Evolutionary conservation across 1,140 invertebrate species (phyloP).

Genomic region (Aphelinus certus): DNA sequence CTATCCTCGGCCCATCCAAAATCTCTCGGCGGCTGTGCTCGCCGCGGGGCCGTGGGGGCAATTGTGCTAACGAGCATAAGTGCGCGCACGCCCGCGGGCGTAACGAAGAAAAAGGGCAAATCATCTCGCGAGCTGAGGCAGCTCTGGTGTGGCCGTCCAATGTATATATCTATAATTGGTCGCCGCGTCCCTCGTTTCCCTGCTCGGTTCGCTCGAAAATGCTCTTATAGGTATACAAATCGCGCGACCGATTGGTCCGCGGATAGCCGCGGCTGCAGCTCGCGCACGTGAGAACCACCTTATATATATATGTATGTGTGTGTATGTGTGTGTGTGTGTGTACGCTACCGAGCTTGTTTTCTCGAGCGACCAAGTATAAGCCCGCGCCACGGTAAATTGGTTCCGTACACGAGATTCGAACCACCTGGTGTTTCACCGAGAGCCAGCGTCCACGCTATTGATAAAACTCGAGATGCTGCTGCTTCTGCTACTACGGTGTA

Average conservation of each 20-base stretch:
- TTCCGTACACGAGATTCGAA: constrained; percentile 49
- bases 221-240: neutral
- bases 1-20: too few species aligned
- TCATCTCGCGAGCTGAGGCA: too few species aligned
- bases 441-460: constrained; percentile 30
- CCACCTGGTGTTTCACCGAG: constrained; percentile 41
- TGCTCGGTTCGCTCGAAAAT: constrained; percentile 37
- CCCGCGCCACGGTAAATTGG: constrained; percentile 44
- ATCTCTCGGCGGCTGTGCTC: too few species aligned
- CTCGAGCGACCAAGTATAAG: neutral
- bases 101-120: too few species aligned
- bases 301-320: neutral
- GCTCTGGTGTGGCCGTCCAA: too few species aligned
- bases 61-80: too few species aligned
- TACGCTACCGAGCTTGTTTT: constrained; percentile 2
- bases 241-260: constrained; percentile 11
- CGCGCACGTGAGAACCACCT: constrained; percentile 42
- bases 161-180: constrained; percentile 47
- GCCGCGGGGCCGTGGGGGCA: too few species aligned
- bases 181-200: constrained; percentile 29
- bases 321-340: neutral
- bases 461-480: neutral
- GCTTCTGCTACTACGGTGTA: too few species aligned
- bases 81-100: too few species aligned
- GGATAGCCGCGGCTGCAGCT: constrained; percentile 44